Percentiles rank a stretch among this genome's conserved stretches.
These are phyloP conservation scores for Agrypnus murinus DNA, from an alignment of 2,888 invertebrate species.

Conservation along the genomic window DNA sequence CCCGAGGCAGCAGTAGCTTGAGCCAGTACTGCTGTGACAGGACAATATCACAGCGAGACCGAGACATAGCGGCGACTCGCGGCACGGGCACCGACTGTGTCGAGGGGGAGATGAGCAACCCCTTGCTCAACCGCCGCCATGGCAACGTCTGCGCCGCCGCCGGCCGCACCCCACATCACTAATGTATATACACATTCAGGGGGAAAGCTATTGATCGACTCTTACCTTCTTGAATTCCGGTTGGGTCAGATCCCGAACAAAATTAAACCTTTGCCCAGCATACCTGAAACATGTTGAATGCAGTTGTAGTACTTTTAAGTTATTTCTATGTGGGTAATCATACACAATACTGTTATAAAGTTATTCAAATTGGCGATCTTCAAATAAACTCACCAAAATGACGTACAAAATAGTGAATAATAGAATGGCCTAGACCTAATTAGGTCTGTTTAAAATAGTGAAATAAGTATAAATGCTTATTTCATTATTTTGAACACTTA, in stretches of 20 bases:
- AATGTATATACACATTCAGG: slow-evolving; percentile 69
- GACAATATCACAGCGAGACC: slow-evolving; percentile 87
- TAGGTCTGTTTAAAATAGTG: no score
- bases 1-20: slow-evolving; percentile 93
- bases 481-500: no score
- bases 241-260: slow-evolving; percentile 36
- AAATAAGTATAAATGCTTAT: no score
- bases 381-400: no score
- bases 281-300: slow-evolving; percentile 46
- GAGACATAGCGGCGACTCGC: slow-evolving; percentile 68
- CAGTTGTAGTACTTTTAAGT: slow-evolving; percentile 30
- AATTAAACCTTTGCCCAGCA: slow-evolving; percentile 36
- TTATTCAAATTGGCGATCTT: no score
- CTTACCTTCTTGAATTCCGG: slow-evolving; percentile 52
- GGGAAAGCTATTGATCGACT: slow-evolving; percentile 63
- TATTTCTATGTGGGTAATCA: no score
- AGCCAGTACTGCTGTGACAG: slow-evolving; percentile 97
- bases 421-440: no score
- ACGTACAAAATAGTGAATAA: no score
- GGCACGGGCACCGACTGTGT: slow-evolving; percentile 75
- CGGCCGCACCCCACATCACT: slow-evolving; percentile 71
- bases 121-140: slow-evolving; percentile 68
- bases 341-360: no score
- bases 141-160: slow-evolving; percentile 71
- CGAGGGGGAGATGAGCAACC: slow-evolving; percentile 68